A percentile compares a stretch with the other conserved stretches of the same genome.
Conservation (phyloP, 2,888 invertebrate species). For the Isoperla grammatica region DNA sequence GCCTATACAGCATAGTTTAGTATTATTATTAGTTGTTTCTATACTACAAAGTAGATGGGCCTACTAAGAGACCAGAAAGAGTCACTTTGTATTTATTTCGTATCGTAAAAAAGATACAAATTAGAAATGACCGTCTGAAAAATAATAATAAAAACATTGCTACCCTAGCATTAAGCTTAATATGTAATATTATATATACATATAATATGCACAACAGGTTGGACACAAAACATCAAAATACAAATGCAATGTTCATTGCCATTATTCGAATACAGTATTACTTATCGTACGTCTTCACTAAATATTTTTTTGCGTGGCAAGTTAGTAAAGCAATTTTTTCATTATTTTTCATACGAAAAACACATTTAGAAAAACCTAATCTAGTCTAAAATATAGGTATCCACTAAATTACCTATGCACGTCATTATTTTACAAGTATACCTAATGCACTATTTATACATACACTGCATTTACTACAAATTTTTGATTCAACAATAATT, state of each 20-base stretch:
- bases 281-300: background rate
- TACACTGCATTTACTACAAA: background rate
- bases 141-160: no score
- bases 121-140: no score
- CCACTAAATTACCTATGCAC: background rate
- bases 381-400: background rate
- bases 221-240: background rate
- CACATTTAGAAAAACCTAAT: constrained; percentile 1
- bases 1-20: no score
- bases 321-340: background rate
- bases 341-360: background rate
- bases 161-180: no score
- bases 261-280: no score
- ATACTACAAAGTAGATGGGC: no score
- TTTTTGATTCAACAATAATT: background rate
- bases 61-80: no score
- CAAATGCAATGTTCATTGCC: background rate
- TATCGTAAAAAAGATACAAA: no score
- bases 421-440: background rate
- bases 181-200: no score
- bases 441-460: background rate
- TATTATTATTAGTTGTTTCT: no score
- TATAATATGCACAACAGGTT: no score
- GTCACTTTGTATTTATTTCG: no score
- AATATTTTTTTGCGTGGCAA: background rate